Conservation (phyloP, 2,888 invertebrate genomes). For the Itoplectis maculator region DNA sequence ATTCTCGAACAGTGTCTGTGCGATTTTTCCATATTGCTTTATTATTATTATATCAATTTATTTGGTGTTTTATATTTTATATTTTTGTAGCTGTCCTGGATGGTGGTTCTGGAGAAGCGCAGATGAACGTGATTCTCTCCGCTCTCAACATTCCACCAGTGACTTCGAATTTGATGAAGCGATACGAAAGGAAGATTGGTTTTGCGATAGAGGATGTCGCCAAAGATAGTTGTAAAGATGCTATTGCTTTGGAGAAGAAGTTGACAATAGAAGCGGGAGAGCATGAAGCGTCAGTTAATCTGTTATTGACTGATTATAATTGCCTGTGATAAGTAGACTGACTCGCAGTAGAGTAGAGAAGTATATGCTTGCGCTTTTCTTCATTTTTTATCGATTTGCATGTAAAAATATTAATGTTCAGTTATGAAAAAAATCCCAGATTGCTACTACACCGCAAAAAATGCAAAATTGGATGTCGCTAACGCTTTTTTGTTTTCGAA, state of each 20-base stretch:
- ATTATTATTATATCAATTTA: background rate
- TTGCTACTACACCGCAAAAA: background rate
- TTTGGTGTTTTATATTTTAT: background rate
- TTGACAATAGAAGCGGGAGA: slow-evolving; percentile 37
- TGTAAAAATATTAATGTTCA: too few species aligned
- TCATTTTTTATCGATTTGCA: background rate
- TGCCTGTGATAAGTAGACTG: background rate
- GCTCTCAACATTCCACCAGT: background rate
- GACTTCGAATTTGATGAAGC: background rate
- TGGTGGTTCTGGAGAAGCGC: background rate
- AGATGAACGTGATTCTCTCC: background rate
- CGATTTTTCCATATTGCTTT: background rate
- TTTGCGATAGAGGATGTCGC: background rate
- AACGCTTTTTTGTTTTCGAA: background rate
- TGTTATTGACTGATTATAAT: slow-evolving; percentile 7
- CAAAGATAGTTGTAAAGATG: background rate
- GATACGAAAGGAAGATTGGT: background rate
- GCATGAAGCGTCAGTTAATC: slow-evolving; percentile 1
- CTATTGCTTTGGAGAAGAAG: background rate
- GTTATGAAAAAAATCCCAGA: background rate
- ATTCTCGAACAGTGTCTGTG: background rate
- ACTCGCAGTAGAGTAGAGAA: too few species aligned
- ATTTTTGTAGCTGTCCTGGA: background rate
- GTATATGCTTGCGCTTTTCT: background rate
- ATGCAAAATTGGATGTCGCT: background rate